phyloP scores from a whole-genome alignment of 2,888 invertebrate species.

The Tipula unca region DNA sequence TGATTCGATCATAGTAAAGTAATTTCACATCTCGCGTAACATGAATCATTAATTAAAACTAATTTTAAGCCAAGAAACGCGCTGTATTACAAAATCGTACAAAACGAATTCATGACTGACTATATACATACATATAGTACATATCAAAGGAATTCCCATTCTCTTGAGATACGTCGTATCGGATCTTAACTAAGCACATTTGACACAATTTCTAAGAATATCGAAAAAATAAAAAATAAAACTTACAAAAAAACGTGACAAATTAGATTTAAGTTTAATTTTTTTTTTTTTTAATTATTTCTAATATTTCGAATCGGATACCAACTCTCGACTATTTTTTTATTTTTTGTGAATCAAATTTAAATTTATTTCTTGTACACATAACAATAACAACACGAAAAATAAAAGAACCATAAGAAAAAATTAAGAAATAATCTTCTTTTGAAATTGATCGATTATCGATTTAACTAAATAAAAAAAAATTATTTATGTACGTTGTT shows the following conservation, averaged over 20 bases:
- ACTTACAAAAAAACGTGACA: not conserved
- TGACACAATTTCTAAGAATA: not conserved
- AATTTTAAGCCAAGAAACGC: not conserved
- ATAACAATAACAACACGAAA: not conserved
- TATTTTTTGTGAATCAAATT: constrained; percentile 3
- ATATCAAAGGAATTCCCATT: not conserved
- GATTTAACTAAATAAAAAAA: not conserved
- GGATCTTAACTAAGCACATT: not conserved
- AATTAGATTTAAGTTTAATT: not conserved
- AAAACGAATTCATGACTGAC: not conserved
- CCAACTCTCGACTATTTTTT: not conserved
- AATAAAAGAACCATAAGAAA: constrained; percentile 8
- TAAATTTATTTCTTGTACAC: not conserved
- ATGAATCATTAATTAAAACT: not conserved
- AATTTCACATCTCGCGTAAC: not conserved
- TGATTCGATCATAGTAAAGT: not conserved
- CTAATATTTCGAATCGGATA: not conserved
- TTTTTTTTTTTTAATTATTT: not conserved
- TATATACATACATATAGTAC: too few species aligned
- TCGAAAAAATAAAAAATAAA: not conserved
- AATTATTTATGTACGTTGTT: not conserved
- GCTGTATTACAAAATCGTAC: not conserved
- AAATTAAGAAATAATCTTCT: constrained; percentile 14
- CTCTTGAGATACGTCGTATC: not conserved
- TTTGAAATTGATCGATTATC: constrained; percentile 14